Evolutionary conservation across 2,113 vertebrate genomes (phyloP), one percentile per base, ranked within the genome.

Genomic region (Ciconia boyciana): DNA sequence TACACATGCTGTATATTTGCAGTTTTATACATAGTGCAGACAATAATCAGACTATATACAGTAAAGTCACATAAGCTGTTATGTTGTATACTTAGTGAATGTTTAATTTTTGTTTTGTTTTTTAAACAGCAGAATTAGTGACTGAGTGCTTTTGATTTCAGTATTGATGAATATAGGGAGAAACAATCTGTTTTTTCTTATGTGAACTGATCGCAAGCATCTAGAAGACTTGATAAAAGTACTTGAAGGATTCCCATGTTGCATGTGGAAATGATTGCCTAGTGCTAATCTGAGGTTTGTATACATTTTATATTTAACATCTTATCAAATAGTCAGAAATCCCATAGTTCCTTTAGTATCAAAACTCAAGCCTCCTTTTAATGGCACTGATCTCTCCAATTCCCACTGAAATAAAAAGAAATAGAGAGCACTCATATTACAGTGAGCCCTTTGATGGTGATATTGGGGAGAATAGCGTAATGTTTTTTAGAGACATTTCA

Each of bases 61-160:
- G 8, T 74, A 44, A 89, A 80, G 28, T 66, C 54, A 84, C 41
- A 83, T 78, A 91, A 57, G 2, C 5, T 61, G 10, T 64, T 83
- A 39, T 24, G 4, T 34, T 41, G 7, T 25, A 24, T 55, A 31
- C 4, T 57, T 60, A 61, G 8, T 36, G 44, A 90, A 91, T 29
- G 8, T 20, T 87, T 92, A 90, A 84, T 66, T 89, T 97, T 95
- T 97, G 16, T 29, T 87, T 95, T 93, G n/a, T 14, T 95, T 87
- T 84, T 95, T 95, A 94, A 87, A 60, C 57, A 93, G 43, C 16
- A 95, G 60, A 96, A 90, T 95, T 82, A 86, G 60, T 74, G 89
- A 91, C 57, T 64, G 64, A 95, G 41, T 90, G 43, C 34, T 15
- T 97, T 97, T 96, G 94, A 94, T 97, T 96, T 96, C 60, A 87